Percentiles rank a stretch among this genome's conserved stretches.
Conservation (phyloP, 2,113 vertebrate species). For the Meleagris gallopavo region DNA sequence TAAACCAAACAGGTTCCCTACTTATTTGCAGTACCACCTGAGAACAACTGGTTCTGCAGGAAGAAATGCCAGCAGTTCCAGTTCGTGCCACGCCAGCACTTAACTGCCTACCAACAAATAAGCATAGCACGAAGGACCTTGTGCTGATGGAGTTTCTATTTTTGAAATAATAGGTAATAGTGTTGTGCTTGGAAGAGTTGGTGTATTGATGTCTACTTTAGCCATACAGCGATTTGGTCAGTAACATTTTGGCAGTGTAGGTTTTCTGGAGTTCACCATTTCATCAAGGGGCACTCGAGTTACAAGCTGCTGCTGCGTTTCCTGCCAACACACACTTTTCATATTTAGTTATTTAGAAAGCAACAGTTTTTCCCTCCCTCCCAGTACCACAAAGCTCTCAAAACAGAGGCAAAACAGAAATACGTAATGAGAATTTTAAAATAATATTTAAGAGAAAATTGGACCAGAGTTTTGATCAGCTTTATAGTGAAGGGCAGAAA, state of each 20-base stretch:
- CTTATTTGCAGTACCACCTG: neutral
- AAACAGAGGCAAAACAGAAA: neutral
- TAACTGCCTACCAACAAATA: slow-evolving; percentile 3
- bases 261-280: neutral
- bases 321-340: neutral
- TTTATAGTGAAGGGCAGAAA: neutral
- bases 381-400: neutral
- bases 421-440: neutral
- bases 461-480: neutral
- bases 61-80: slow-evolving; percentile 5
- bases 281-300: fast-evolving
- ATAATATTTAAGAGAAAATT: neutral
- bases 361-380: neutral
- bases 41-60: slow-evolving; percentile 26
- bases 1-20: neutral
- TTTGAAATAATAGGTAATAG: slow-evolving; percentile 14
- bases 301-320: neutral
- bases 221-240: neutral
- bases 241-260: fast-evolving
- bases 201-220: neutral
- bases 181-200: neutral
- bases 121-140: neutral
- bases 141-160: neutral
- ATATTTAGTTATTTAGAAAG: neutral
- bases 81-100: neutral